Base-by-base conservation (phyloP, 1,140 invertebrate genomes). In the Mercenaria mercenaria region DNA sequence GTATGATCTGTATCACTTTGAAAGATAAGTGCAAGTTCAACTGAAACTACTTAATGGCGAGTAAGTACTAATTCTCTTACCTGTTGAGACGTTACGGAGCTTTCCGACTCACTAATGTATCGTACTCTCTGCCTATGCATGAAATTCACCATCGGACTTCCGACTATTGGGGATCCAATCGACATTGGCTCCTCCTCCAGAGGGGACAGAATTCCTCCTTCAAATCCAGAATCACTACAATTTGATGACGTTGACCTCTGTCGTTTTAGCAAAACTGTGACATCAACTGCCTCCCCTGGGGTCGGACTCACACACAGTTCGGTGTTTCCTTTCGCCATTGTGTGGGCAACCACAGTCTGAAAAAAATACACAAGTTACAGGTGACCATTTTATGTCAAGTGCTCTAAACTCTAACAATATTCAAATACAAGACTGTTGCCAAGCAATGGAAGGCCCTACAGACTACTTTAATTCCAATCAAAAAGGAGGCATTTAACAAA, bases 251-350 rank as follows among this genome's bases (percentile, higher is more conserved):
- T 82, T 23, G 93, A 93, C 23, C 91, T 93, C 32, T 96, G 93
- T n/a, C 94, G 85, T 34, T 90, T 90, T 50, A 95, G 84, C 34
- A 95, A 89, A n/a, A 90, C 77, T 15, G 92, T 94, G 74, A 95
- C 90, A 88, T 95, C 94, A 43, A 94, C 80, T 26, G 88, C 91
- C 23, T 95, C 94, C 32, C 86, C 91, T 0, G 93, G 91, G 6
- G 92, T 92, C n/a, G 93, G 92, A 39, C 92, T 93, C n/a, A 95
- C 56, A 61, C 95, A 96, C 2, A 95, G 77, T 88, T 96, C 96
- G 92, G 96, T 96, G 50, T 93, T 94, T 18, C 96, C 96, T 37
- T 96, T 93, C 8, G 96, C 92, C 43, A 93, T 92, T 34, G 96
- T 96, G 64, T 90, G 89, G 6, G 87, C 87, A n/a, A 72, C 39